Evolutionary conservation across 1,140 invertebrate genomes (phyloP).

Genomic region (Phymastichus coffea): DNA sequence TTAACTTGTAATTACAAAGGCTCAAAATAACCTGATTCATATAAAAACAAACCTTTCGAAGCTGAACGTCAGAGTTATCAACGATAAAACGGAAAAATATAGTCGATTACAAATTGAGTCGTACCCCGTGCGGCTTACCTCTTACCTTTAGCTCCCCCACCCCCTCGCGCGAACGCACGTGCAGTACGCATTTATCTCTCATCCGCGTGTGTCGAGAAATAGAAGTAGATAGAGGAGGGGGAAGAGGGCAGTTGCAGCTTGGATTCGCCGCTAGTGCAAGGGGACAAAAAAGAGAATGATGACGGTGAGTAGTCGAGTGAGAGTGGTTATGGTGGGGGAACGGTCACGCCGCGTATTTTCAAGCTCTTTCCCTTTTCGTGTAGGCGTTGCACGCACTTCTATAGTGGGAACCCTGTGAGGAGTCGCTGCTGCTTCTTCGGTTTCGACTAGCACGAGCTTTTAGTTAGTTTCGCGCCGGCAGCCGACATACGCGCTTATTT

Average conservation of each 20-base stretch:
- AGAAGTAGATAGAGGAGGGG: background rate
- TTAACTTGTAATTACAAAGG: too few relatives aligned
- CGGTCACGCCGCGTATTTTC: slow-evolving; percentile 21
- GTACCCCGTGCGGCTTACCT: too few relatives aligned
- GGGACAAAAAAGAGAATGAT: slow-evolving; percentile 1
- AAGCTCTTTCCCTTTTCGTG: slow-evolving; percentile 13
- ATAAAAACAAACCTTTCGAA: too few relatives aligned
- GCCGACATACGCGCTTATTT: too few relatives aligned
- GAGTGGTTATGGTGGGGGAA: slow-evolving; percentile 3
- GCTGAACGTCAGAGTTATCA: too few relatives aligned
- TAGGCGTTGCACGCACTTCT: background rate
- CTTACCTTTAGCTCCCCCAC: too few relatives aligned
- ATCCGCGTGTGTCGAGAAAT: slow-evolving; percentile 7
- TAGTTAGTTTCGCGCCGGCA: slow-evolving; percentile 17
- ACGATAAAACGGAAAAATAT: too few relatives aligned
- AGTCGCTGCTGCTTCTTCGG: background rate
- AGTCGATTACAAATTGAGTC: too few relatives aligned
- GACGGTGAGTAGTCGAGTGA: background rate
- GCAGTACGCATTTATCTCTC: too few relatives aligned
- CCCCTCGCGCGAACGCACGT: background rate
- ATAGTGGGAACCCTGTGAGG: background rate
- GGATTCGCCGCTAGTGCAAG: too few relatives aligned
- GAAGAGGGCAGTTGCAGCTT: background rate
- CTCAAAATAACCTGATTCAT: too few relatives aligned
- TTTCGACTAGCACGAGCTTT: slow-evolving; percentile 12